A percentile compares a stretch with the other conserved stretches of the same genome.
Evolutionary conservation across 53 echinoderm and acorn worm genomes (phyloP).

Genomic region (Paracentrotus lividus): DNA sequence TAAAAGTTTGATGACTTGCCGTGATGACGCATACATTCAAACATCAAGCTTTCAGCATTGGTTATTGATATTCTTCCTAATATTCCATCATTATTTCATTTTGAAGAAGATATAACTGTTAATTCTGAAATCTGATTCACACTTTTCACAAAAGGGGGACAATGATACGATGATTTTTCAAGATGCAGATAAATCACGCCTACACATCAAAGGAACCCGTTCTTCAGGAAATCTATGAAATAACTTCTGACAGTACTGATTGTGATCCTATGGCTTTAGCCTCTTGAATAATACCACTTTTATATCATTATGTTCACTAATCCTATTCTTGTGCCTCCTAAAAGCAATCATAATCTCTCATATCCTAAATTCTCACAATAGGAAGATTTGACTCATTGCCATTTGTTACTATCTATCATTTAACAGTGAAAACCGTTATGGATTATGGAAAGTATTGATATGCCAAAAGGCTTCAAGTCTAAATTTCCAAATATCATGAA

Average conservation of each 20-base stretch:
- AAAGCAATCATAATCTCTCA: slow-evolving; percentile 51
- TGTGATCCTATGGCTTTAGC: not conserved
- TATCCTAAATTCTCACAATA: slow-evolving; percentile 46
- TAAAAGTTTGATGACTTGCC: too few relatives aligned
- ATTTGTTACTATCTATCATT: not conserved
- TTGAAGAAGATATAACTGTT: not conserved
- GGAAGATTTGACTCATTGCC: not conserved
- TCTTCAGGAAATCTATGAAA: not conserved
- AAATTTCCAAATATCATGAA: not conserved
- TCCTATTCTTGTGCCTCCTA: slow-evolving; percentile 9
- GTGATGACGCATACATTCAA: too few relatives aligned
- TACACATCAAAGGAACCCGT: not conserved
- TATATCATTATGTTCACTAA: not conserved
- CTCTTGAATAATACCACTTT: not conserved
- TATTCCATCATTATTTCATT: not conserved
- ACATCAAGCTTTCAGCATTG: too few relatives aligned
- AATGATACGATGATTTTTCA: not conserved
- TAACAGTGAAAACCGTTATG: not conserved
- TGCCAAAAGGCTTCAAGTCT: not conserved
- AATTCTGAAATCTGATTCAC: not conserved
- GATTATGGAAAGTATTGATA: not conserved
- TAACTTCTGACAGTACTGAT: not conserved
- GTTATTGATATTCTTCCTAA: not conserved
- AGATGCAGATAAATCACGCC: slow-evolving; percentile 25
- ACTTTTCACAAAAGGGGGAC: not conserved